Percentiles rank a stretch among this genome's conserved stretches.
phyloP scores from a whole-genome alignment of 1,140 invertebrate genomes.

The Drosophila nannoptera region DNA sequence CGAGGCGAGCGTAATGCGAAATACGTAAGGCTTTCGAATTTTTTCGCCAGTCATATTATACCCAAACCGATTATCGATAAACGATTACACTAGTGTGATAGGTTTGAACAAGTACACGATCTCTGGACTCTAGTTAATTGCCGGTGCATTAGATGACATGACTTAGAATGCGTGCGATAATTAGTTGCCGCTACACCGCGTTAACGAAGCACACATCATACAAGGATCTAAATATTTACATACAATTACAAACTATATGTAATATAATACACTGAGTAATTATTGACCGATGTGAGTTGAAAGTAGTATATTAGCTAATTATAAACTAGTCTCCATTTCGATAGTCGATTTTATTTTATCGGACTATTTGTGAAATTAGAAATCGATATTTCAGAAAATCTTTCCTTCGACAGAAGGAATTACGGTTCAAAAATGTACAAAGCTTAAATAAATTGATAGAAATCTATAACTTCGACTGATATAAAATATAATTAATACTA shows the following conservation, averaged over 20 bases:
- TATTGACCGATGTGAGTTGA: neutral
- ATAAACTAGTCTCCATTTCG: neutral
- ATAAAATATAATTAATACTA: too few relatives aligned
- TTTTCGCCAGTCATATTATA: conserved; percentile 2
- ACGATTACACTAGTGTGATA: conserved; percentile 26
- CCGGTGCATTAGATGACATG: conserved; percentile 5
- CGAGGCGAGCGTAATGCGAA: conserved; percentile 44
- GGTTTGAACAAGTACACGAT: conserved; percentile 24
- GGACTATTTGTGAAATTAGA: too few relatives aligned
- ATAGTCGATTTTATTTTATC: neutral
- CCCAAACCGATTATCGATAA: conserved; percentile 23
- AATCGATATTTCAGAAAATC: too few relatives aligned
- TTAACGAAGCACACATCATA: conserved; percentile 3
- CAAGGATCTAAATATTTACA: conserved; percentile 6
- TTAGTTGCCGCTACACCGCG: conserved; percentile 12
- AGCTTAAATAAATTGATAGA: too few relatives aligned
- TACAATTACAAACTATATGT: conserved; percentile 3
- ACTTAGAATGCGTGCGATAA: conserved; percentile 15
- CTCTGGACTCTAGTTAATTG: conserved; percentile 7
- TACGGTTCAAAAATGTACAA: too few relatives aligned
- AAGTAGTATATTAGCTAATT: neutral
- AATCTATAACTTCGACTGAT: too few relatives aligned
- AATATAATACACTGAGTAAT: neutral
- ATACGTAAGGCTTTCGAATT: conserved; percentile 45
- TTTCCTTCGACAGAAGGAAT: neutral